phyloP scores from a whole-genome alignment of 1,140 invertebrate species.

The Bombus pascuorum region DNA sequence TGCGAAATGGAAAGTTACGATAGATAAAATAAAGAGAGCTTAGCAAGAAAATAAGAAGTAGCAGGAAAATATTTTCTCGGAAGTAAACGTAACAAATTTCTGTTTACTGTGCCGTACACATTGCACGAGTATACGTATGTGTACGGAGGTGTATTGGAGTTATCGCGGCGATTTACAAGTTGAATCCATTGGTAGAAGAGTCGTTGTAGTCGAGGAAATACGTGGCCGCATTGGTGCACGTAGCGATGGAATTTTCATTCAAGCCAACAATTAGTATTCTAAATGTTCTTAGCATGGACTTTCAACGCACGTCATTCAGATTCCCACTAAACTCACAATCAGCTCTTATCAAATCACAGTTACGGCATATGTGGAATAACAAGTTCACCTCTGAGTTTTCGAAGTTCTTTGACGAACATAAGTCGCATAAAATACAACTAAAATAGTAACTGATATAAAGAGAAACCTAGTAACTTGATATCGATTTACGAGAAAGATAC shows the following conservation, averaged over 20 bases:
- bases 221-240: background rate
- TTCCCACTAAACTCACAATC: constrained; percentile 13
- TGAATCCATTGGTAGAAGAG: background rate
- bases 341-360: constrained; percentile 17
- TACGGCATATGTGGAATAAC: background rate
- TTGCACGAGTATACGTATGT: background rate
- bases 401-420: background rate
- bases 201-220: constrained; percentile 21
- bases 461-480: background rate
- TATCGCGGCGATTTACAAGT: constrained; percentile 9
- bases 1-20: background rate
- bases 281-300: constrained; percentile 26
- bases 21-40: background rate
- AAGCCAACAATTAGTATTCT: constrained; percentile 41
- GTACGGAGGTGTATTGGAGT: background rate
- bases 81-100: background rate
- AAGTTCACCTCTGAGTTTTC: background rate
- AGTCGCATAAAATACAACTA: background rate
- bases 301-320: constrained; percentile 31
- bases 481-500: background rate
- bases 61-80: background rate
- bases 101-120: background rate
- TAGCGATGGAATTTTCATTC: constrained; percentile 48
- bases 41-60: background rate
- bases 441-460: background rate